A percentile compares a stretch with the other conserved stretches of the same genome.
These are phyloP conservation scores for Mesoclemmys tuberculata DNA, from an alignment of 2,113 vertebrate species.

Conservation along the genomic window DNA sequence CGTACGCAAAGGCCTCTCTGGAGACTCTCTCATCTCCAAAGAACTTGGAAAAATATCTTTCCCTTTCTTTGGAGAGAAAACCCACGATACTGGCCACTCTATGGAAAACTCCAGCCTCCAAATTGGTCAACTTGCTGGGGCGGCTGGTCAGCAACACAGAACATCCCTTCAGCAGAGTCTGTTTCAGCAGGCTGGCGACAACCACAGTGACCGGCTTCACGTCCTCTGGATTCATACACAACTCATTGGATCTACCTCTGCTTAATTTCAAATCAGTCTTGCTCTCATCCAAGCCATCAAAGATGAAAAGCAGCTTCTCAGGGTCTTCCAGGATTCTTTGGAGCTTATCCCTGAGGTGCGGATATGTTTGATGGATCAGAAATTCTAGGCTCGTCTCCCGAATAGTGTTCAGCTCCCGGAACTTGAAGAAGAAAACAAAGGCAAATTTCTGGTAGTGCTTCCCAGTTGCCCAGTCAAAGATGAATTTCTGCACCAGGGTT, in stretches of 20 bases:
- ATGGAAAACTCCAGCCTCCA: constrained; percentile 11
- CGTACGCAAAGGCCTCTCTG: constrained; percentile 43
- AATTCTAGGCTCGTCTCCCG: constrained; percentile 29
- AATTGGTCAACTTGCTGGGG: not conserved
- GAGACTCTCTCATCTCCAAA: constrained; percentile 49
- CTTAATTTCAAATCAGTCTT: constrained; percentile 47
- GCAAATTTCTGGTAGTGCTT: constrained; percentile 61
- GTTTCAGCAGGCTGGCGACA: constrained; percentile 73
- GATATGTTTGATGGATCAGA: constrained; percentile 49
- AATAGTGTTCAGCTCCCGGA: constrained; percentile 50
- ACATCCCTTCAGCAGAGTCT: constrained; percentile 73
- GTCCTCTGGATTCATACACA: constrained; percentile 47
- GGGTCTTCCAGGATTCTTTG: constrained; percentile 53
- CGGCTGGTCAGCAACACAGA: constrained; percentile 72
- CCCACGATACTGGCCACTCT: constrained; percentile 66
- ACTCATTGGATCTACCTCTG: not conserved
- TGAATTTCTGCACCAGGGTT: constrained; percentile 73
- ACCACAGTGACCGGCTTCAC: constrained; percentile 42
- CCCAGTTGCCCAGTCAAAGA: constrained; percentile 71
- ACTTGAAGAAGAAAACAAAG: constrained; percentile 68
- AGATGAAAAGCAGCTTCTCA: constrained; percentile 73
- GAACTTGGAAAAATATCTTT: constrained; percentile 67
- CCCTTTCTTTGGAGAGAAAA: constrained; percentile 74
- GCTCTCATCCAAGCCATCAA: constrained; percentile 77
- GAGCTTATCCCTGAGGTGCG: constrained; percentile 1